These are phyloP conservation scores for Phrynocephalus guinanensis DNA, from an alignment of 2,797 vertebrate species.

Conservation along the genomic window DNA sequence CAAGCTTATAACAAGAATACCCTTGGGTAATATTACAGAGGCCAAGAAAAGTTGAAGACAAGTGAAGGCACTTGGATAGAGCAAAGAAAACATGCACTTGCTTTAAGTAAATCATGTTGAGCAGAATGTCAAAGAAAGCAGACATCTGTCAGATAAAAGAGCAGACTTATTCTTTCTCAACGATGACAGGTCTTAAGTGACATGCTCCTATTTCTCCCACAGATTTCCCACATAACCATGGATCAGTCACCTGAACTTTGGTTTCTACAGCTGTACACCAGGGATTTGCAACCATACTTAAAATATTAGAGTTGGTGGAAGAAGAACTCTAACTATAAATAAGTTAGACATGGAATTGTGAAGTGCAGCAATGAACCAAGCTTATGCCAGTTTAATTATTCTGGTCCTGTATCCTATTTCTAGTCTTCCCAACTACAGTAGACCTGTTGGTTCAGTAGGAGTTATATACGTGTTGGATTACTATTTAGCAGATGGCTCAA, in stretches of 20 bases:
- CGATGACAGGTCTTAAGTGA: slow-evolving; percentile 20
- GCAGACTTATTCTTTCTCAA: slow-evolving; percentile 18
- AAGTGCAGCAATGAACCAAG: not conserved
- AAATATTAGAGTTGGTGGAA: not conserved
- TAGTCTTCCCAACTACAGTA: too few relatives aligned
- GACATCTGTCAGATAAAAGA: slow-evolving; percentile 25
- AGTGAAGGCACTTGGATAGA: not conserved
- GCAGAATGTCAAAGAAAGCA: slow-evolving; percentile 17
- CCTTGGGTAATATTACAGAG: slow-evolving; percentile 14
- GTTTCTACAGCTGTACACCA: slow-evolving; percentile 1
- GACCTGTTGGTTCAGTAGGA: too few relatives aligned
- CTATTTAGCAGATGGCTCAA: too few relatives aligned
- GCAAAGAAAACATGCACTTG: slow-evolving; percentile 20
- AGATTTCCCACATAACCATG: slow-evolving; percentile 42
- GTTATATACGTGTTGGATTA: too few relatives aligned
- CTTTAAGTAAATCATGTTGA: slow-evolving; percentile 31
- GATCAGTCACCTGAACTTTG: slow-evolving; percentile 52
- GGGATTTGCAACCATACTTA: slow-evolving; percentile 2
- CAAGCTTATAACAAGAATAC: slow-evolving; percentile 1
- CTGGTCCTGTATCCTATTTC: too few relatives aligned
- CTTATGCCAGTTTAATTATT: too few relatives aligned
- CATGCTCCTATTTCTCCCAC: slow-evolving; percentile 4
- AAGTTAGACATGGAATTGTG: not conserved
- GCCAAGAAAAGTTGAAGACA: slow-evolving; percentile 26
- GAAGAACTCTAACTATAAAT: not conserved